A percentile compares a stretch with the other conserved stretches of the same genome.
Conservation (phyloP, 2,888 invertebrate species). For the Watsonalla cultraria region DNA sequence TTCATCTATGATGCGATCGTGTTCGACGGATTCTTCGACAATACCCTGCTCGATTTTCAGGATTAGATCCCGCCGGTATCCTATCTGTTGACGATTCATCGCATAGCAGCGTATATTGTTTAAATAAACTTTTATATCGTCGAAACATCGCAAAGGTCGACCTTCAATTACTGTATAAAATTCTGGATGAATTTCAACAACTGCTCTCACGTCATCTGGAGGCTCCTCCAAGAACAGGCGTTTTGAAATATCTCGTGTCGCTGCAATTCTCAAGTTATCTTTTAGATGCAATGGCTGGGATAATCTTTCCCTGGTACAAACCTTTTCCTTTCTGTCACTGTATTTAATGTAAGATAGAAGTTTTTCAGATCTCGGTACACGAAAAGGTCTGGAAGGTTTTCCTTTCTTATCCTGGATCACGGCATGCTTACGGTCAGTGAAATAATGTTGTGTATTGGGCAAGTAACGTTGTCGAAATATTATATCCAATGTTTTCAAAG, state of each 20-base stretch:
- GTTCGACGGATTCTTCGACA: slow-evolving; percentile 47
- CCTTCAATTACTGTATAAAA: slow-evolving; percentile 82
- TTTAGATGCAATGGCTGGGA: slow-evolving; percentile 54
- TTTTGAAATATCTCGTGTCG: slow-evolving; percentile 73
- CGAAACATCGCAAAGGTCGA: slow-evolving; percentile 76
- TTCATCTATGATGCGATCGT: slow-evolving; percentile 47
- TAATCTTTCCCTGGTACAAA: slow-evolving; percentile 38
- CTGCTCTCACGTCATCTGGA: slow-evolving; percentile 75
- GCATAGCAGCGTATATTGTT: slow-evolving; percentile 72
- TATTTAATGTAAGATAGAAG: slow-evolving; percentile 67
- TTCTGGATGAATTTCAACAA: slow-evolving; percentile 82
- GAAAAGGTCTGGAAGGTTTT: slow-evolving; percentile 48
- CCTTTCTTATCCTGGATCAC: slow-evolving; percentile 26
- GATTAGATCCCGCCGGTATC: slow-evolving; percentile 62
- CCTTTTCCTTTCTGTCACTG: slow-evolving; percentile 61
- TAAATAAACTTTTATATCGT: slow-evolving; percentile 79
- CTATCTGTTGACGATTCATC: slow-evolving; percentile 70
- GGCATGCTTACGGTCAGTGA: slow-evolving; percentile 61
- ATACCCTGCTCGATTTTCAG: slow-evolving; percentile 57
- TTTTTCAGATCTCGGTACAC: slow-evolving; percentile 62
- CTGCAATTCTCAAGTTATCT: slow-evolving; percentile 63
- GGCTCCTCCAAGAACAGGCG: slow-evolving; percentile 78
- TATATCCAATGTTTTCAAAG: slow-evolving; percentile 63
- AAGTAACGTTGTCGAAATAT: slow-evolving; percentile 69
- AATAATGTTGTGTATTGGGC: slow-evolving; percentile 68